Evolutionary conservation across 2,888 invertebrate species (phyloP).

Genomic region (Fissipunctia ypsillon): DNA sequence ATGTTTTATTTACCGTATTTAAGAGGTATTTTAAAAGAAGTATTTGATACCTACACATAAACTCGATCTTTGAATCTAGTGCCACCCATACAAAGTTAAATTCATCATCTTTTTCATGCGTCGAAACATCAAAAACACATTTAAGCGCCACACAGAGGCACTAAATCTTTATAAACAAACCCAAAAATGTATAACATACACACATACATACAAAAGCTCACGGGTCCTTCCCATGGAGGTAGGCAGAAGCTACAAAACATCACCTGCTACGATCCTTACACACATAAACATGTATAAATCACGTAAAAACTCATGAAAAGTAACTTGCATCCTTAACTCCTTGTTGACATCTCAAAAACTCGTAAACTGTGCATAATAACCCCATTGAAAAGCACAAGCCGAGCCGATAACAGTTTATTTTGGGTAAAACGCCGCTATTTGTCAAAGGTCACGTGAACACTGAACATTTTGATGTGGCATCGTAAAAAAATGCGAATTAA

Average conservation of each 20-base stretch:
- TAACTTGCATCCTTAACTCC: slow-evolving; percentile 13
- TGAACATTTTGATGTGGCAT: slow-evolving; percentile 64
- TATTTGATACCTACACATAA: no score
- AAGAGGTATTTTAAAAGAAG: not conserved
- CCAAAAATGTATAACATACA: not conserved
- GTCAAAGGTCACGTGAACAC: slow-evolving; percentile 61
- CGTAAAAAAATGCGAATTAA: slow-evolving; percentile 74
- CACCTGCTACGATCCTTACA: no score
- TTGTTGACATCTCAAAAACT: slow-evolving; percentile 33
- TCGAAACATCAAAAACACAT: not conserved
- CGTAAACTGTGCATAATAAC: slow-evolving; percentile 49
- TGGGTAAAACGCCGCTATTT: slow-evolving; percentile 45
- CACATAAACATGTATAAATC: no score
- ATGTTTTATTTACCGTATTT: not conserved
- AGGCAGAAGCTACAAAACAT: no score
- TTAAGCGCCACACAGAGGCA: not conserved
- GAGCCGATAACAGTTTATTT: slow-evolving; percentile 50
- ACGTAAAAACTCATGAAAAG: slow-evolving; percentile 1
- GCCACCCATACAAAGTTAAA: not conserved
- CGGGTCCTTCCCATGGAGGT: no score
- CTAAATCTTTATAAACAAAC: not conserved
- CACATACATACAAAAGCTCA: no score
- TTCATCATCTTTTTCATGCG: not conserved
- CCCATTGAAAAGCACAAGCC: slow-evolving; percentile 39
- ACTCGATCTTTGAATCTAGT: not conserved